These are phyloP conservation scores for Eospalax fontanierii DNA, from an alignment of 2,797 vertebrate species.

Conservation along the genomic window DNA sequence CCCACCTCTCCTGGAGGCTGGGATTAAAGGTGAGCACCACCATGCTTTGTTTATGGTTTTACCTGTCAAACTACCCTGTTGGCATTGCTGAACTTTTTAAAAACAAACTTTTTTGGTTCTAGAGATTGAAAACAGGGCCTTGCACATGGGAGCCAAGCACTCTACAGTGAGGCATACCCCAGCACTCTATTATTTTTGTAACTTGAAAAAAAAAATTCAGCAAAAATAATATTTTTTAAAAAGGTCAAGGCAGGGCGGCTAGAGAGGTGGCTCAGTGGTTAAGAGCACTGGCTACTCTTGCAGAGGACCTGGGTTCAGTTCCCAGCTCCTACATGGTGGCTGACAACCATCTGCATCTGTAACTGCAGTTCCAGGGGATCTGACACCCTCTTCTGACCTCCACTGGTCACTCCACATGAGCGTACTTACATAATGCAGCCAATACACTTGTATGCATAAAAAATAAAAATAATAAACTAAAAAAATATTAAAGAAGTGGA, in stretches of 20 bases:
- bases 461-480: not conserved
- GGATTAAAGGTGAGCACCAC: too few species aligned
- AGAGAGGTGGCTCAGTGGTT: not conserved
- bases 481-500: not conserved
- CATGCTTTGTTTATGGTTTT: too few species aligned
- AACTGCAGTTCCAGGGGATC: not conserved
- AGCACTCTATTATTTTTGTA: not conserved
- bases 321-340: not conserved
- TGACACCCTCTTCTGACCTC: not conserved
- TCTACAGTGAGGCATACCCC: not conserved
- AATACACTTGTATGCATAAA: not conserved
- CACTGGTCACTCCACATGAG: not conserved
- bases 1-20: too few species aligned
- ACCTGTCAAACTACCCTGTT: not conserved
- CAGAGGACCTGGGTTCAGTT: not conserved
- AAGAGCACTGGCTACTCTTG: not conserved
- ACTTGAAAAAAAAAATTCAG: not conserved
- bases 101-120: not conserved
- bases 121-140: not conserved
- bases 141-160: not conserved
- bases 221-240: not conserved
- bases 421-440: not conserved
- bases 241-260: not conserved
- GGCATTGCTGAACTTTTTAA: not conserved
- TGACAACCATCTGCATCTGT: not conserved